Base-by-base conservation (phyloP, 2,113 vertebrate genomes). In the Atrichornis clamosus region DNA sequence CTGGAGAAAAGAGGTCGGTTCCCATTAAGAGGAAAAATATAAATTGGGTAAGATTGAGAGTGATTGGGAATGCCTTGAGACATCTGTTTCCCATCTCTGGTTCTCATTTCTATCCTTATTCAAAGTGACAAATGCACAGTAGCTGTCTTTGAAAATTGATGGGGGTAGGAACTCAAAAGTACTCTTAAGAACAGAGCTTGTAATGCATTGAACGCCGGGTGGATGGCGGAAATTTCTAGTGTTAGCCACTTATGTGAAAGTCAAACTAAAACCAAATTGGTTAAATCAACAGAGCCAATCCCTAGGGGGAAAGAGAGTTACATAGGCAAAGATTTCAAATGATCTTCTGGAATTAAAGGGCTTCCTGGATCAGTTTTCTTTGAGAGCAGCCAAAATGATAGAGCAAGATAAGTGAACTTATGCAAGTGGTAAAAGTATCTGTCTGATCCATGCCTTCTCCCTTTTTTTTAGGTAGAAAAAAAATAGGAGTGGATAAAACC, bases 51-150 rank as follows among this genome's bases (percentile, higher is more conserved):
- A 52, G 72, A 87, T 73, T 88, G 79, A 93, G 89, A 92, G 75
- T 86, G 83, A 93, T 81, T 95, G 72, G 87, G 87, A 96, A 90
- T 97, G 92, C 92, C 60, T 72, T 68, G 58, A 88, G 94, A 96
- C 97, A 97, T 97, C 96, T 97, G 96, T 93, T 96, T 97, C 89
- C 81, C 84, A 96, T 97, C 95, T 96, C 94, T 96, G 90, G 84
- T 91, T 97, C 79, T 95, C 89, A 94, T 97, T 97, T 97, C 94
- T 95, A 76, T 77, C 94, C 81, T 97, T 95, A 97, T 95, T 96
- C 92, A 96, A 97, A 97, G 92, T 4, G 67, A 96, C 96, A 96
- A 96, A 95, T 87, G 86, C 95, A 95, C 94, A 91, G 94, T 97
- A 93, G 90, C 95, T 90, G 95, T 86, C 93, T 97, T 86, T 84